These are phyloP conservation scores for Andrena cerasifolii DNA, from an alignment of 1,140 invertebrate species.

Conservation along the genomic window DNA sequence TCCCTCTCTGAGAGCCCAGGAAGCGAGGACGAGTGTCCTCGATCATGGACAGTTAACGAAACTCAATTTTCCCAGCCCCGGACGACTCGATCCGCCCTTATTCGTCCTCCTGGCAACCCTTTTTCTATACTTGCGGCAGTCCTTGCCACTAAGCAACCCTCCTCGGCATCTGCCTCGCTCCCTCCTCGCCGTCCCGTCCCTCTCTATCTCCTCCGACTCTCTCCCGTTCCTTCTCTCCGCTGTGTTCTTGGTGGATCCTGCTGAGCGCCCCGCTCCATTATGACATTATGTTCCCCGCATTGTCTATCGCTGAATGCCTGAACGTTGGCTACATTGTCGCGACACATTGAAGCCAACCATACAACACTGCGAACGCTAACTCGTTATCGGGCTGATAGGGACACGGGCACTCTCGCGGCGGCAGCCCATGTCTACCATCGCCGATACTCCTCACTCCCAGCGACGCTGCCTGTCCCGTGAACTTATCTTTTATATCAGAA, in stretches of 20 bases:
- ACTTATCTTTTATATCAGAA: constrained; percentile 46
- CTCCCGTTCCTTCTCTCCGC: constrained; percentile 57
- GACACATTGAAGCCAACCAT: constrained; percentile 78
- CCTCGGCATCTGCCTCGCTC: constrained; percentile 30
- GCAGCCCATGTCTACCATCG: constrained; percentile 44
- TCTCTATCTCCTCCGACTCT: constrained; percentile 47
- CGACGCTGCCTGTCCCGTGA: constrained; percentile 14
- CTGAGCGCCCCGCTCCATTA: constrained; percentile 77
- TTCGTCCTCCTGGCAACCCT: not conserved
- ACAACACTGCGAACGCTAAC: constrained; percentile 78
- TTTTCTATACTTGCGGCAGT: constrained; percentile 30
- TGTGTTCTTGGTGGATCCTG: constrained; percentile 70
- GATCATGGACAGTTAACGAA: constrained; percentile 65
- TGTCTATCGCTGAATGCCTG: constrained; percentile 80
- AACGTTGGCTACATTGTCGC: constrained; percentile 81
- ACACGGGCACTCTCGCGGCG: constrained; percentile 61
- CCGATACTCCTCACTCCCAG: constrained; percentile 44
- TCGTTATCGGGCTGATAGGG: constrained; percentile 79
- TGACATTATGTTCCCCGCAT: constrained; percentile 81
- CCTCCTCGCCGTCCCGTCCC: constrained; percentile 5
- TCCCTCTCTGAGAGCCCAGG: constrained; percentile 6
- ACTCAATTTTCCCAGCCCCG: constrained; percentile 50
- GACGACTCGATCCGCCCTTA: not conserved
- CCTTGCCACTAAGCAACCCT: constrained; percentile 47
- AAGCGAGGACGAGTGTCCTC: constrained; percentile 54